These are phyloP conservation scores for Allophyes oxyacanthae DNA, from an alignment of 2,888 invertebrate genomes.

Conservation along the genomic window DNA sequence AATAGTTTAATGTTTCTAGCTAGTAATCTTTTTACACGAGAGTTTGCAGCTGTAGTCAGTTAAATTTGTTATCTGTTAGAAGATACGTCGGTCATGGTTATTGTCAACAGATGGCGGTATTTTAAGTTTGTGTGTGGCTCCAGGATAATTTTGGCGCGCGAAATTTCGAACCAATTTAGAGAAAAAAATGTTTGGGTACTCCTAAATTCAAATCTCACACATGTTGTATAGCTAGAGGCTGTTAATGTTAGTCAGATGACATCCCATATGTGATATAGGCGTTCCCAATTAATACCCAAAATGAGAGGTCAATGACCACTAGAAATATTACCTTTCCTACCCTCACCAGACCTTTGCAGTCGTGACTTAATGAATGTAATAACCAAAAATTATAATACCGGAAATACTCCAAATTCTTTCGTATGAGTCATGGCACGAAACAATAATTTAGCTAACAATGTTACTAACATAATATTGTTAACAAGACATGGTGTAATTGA, in stretches of 20 bases:
- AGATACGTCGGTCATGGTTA: slow-evolving; percentile 13
- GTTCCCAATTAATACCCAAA: slow-evolving; percentile 2
- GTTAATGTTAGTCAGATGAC: no score
- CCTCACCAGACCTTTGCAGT: no score
- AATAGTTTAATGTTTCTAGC: slow-evolving; percentile 43
- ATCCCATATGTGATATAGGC: no score
- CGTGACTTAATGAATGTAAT: slow-evolving; percentile 30
- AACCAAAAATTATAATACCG: slow-evolving; percentile 26
- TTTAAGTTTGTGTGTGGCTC: slow-evolving; percentile 1
- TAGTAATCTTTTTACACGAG: slow-evolving; percentile 46
- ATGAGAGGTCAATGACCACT: slow-evolving; percentile 19
- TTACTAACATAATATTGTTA: slow-evolving; percentile 21
- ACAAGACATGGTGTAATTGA: slow-evolving; percentile 21
- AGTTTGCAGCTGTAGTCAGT: slow-evolving; percentile 18
- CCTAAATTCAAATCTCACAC: no score
- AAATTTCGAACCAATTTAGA: no score
- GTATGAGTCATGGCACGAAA: slow-evolving; percentile 24
- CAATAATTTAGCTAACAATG: slow-evolving; percentile 30
- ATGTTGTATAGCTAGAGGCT: no score
- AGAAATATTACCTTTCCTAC: no score
- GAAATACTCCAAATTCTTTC: slow-evolving; percentile 33
- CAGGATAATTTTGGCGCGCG: no score
- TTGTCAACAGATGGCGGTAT: slow-evolving; percentile 32
- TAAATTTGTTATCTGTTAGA: slow-evolving; percentile 16
- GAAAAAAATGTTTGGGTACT: no score